Percentiles rank a stretch among this genome's conserved stretches.
Evolutionary conservation across 2,113 vertebrate genomes (phyloP).

Genomic region (Diglossa brunneiventris): DNA sequence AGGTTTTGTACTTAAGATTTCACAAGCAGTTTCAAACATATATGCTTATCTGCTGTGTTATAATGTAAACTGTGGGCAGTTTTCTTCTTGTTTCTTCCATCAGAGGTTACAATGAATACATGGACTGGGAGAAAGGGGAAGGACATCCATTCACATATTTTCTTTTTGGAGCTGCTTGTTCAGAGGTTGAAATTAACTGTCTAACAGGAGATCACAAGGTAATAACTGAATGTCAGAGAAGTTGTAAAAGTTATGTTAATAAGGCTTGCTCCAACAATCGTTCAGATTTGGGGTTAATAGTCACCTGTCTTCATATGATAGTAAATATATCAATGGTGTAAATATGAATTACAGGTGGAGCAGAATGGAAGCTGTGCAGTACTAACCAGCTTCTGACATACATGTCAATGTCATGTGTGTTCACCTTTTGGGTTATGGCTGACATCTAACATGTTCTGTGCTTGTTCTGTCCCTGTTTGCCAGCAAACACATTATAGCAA

Average conservation of each 20-base stretch:
- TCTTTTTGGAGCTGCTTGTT: conserved; percentile 81
- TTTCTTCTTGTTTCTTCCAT: neutral
- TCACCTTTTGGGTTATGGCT: neutral
- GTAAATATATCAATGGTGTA: neutral
- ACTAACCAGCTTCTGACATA: neutral
- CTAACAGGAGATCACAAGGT: conserved; percentile 91
- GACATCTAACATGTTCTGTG: neutral
- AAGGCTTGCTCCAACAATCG: neutral
- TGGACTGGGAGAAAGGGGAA: conserved; percentile 87
- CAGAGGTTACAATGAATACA: conserved; percentile 79
- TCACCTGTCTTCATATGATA: neutral
- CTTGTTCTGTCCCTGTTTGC: neutral
- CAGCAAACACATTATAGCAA: neutral
- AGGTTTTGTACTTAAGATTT: neutral
- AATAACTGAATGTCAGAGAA: neutral
- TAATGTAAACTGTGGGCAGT: neutral
- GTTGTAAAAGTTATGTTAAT: neutral
- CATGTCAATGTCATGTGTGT: neutral
- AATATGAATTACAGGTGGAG: neutral
- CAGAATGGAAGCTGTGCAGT: neutral
- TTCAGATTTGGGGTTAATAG: neutral
- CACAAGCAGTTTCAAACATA: neutral
- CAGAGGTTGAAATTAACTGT: conserved; percentile 90
- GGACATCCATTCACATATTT: conserved; percentile 82
- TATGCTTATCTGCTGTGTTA: neutral